These are phyloP conservation scores for Mustela nigripes DNA, from an alignment of 2,113 vertebrate genomes.

Conservation along the genomic window DNA sequence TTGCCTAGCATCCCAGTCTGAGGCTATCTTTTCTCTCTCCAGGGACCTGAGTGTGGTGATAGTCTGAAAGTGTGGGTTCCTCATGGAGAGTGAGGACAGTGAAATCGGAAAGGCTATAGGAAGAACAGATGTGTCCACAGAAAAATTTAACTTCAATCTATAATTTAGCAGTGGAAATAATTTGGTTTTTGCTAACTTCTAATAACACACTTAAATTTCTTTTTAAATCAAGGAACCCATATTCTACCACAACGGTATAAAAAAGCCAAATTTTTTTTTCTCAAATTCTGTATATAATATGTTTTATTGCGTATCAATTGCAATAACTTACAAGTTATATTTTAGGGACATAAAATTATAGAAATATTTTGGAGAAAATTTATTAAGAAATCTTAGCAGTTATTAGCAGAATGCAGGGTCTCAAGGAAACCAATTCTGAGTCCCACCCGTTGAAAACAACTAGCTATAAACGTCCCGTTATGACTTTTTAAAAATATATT, in stretches of 20 bases:
- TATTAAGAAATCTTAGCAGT: constrained; percentile 3
- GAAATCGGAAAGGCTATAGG: neutral
- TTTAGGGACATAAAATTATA: neutral
- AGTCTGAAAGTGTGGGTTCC: neutral
- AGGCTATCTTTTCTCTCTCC: neutral
- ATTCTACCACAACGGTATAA: neutral
- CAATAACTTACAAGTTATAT: neutral
- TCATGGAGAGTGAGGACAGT: neutral
- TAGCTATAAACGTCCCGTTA: neutral
- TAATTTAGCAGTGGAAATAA: neutral
- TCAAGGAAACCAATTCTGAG: neutral
- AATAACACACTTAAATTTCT: neutral
- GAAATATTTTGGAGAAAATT: neutral
- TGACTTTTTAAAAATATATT: neutral
- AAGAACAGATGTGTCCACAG: neutral
- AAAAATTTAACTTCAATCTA: neutral
- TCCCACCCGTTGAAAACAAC: neutral
- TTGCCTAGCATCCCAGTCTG: neutral
- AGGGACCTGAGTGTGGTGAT: neutral
- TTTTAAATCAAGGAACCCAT: neutral
- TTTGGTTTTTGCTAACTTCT: neutral
- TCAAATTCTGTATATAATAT: neutral
- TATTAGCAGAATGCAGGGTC: neutral
- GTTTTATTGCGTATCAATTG: neutral
- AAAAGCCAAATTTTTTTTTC: neutral